Conservation (phyloP, 2,797 vertebrate genomes). For the Eulemur albifrons region DNA sequence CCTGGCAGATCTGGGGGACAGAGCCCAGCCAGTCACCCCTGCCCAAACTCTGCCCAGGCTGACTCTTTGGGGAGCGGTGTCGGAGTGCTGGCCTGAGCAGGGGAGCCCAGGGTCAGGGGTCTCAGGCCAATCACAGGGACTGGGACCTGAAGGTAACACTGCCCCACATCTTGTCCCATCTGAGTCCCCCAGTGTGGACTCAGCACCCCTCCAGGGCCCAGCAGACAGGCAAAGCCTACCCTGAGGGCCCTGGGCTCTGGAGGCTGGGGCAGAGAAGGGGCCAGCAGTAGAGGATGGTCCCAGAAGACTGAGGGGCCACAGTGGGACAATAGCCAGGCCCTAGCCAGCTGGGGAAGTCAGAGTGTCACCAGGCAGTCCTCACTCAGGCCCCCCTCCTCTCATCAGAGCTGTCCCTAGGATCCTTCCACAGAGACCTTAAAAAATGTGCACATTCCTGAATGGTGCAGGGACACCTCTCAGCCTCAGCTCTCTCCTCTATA, state of each 20-base stretch:
- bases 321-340: not conserved
- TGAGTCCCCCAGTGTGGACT: not conserved
- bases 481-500: not conserved
- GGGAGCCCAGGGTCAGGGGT: not conserved
- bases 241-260: not conserved
- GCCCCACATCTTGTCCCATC: not conserved
- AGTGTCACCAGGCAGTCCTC: not conserved
- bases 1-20: constrained; percentile 41
- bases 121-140: not conserved
- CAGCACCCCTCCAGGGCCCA: not conserved
- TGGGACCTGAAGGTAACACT: not conserved
- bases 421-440: not conserved
- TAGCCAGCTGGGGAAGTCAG: not conserved
- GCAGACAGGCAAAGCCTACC: not conserved
- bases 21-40: not conserved
- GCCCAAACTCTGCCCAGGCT: not conserved
- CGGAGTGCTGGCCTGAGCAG: not conserved
- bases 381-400: not conserved
- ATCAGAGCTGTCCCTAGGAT: not conserved
- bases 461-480: not conserved
- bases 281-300: not conserved
- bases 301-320: not conserved
- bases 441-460: not conserved
- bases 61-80: not conserved
- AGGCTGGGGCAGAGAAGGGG: not conserved